Evolutionary conservation across 2,797 vertebrate genomes (phyloP), one percentile per base, ranked within the genome.

Genomic region (Chelmon rostratus): DNA sequence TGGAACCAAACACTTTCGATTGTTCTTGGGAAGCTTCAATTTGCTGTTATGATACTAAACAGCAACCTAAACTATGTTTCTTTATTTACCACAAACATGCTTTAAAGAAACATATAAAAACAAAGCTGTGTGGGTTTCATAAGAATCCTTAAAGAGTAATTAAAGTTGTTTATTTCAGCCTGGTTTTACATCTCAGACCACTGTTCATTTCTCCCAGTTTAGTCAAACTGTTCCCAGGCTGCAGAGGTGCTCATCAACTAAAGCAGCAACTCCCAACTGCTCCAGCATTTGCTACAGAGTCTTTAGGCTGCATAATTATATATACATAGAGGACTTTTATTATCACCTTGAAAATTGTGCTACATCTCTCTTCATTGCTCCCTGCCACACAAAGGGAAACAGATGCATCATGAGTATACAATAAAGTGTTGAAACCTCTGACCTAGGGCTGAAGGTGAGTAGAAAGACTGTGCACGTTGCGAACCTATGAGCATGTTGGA

Each of bases 121-220:
- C 56, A 64, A 78, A 73, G 33, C 21, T 52, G 15, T 9, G 47
- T 23, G 8, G 73, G 25, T 63, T 86, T 75, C 18, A 2, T 44
- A 16, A 57, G 50, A 85, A 71, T 59, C 73, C 13, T 46, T 31
- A 75, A 68, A 52, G 19, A 7, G 63, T 61, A 42, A 66, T 88
- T 85, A 56, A 70, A 80, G 42, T 81, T 81, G 69, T 86, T 85
- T 76, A 80, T 79, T 72, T 82, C 85, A 71, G 35, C 38, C 53
- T 31, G 8, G 2, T 79, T 78, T 83, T 56, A 68, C 25, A 31
- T 77, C 42, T 84, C 56, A 42, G 64, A 73, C 28, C 38, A 42
- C 35, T n/a, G 44, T 40, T 73, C 3, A 31, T 67, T 71, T 82
- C 10, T 79, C n/a, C 63, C 50, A 3, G 44, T 85, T 72, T 38